These are phyloP conservation scores for Brachypodius melanocephalos DNA, from an alignment of 2,113 vertebrate species.

Conservation along the genomic window DNA sequence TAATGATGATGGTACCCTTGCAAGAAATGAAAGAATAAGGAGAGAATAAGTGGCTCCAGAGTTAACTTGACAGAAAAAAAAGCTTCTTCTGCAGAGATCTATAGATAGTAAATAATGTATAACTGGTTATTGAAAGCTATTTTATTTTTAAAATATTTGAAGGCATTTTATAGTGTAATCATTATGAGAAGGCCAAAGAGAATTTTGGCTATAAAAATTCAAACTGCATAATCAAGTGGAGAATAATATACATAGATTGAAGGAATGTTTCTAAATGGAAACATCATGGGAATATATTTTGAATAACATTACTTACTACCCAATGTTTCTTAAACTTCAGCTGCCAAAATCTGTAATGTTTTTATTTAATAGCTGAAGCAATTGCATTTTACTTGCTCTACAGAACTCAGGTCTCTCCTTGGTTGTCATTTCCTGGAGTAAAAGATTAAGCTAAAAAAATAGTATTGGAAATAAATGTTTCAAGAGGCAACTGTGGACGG, in stretches of 20 bases:
- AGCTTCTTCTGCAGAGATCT: background rate
- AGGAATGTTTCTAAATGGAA: background rate
- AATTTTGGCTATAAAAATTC: background rate
- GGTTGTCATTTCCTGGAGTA: background rate
- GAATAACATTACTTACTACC: background rate
- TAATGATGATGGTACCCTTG: background rate
- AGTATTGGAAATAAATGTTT: background rate
- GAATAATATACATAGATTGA: background rate
- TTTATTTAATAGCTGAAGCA: background rate
- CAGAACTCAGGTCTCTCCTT: background rate
- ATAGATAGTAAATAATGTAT: background rate
- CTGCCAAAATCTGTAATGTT: background rate
- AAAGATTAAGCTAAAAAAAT: background rate
- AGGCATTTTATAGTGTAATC: background rate
- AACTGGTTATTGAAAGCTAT: background rate
- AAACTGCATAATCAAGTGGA: background rate
- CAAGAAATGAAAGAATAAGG: background rate
- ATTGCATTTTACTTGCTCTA: background rate
- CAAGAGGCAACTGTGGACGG: background rate
- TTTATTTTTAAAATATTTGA: background rate
- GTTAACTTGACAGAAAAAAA: background rate
- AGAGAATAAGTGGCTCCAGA: background rate
- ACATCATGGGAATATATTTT: background rate
- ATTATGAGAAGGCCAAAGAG: background rate
- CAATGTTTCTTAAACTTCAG: background rate